Percentiles rank a stretch among this genome's conserved stretches.
phyloP scores from a whole-genome alignment of 1,140 invertebrate genomes.

The Trachymyrmex septentrionalis region DNA sequence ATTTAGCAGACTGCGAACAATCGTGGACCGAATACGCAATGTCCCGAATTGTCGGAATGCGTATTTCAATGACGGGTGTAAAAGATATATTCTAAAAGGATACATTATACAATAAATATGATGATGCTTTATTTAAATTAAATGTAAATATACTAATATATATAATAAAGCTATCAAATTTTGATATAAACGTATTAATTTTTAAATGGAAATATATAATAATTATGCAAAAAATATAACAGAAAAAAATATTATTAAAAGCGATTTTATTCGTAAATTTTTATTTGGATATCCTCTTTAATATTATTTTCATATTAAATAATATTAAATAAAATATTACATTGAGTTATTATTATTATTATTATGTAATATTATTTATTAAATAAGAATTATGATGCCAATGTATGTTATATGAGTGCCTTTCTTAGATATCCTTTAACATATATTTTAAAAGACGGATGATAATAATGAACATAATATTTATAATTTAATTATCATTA shows the following conservation, averaged over 20 bases:
- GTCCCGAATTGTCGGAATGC: slow-evolving; percentile 13
- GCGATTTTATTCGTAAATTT: not conserved
- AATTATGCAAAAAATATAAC: not conserved
- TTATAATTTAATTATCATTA: not conserved
- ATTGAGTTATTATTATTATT: too few relatives aligned
- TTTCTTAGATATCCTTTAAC: not conserved
- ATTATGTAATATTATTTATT: too few relatives aligned
- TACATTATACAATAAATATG: not conserved
- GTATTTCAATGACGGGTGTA: not conserved
- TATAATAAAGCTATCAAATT: not conserved
- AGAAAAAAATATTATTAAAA: not conserved
- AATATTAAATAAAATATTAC: too few relatives aligned
- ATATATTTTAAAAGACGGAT: not conserved
- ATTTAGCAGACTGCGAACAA: slow-evolving; percentile 33
- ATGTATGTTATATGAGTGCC: too few relatives aligned
- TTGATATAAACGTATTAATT: slow-evolving; percentile 10
- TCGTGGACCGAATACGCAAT: not conserved
- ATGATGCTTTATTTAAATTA: not conserved
- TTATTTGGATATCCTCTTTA: not conserved
- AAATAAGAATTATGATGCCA: too few relatives aligned
- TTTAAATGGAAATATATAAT: not conserved
- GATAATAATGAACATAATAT: not conserved
- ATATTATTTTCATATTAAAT: too few relatives aligned
- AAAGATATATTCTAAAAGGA: not conserved
- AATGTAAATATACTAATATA: not conserved